Percentiles rank a stretch among this genome's conserved stretches.
These are phyloP conservation scores for Ptilodon capucinus DNA, from an alignment of 2,888 invertebrate genomes.

Conservation along the genomic window DNA sequence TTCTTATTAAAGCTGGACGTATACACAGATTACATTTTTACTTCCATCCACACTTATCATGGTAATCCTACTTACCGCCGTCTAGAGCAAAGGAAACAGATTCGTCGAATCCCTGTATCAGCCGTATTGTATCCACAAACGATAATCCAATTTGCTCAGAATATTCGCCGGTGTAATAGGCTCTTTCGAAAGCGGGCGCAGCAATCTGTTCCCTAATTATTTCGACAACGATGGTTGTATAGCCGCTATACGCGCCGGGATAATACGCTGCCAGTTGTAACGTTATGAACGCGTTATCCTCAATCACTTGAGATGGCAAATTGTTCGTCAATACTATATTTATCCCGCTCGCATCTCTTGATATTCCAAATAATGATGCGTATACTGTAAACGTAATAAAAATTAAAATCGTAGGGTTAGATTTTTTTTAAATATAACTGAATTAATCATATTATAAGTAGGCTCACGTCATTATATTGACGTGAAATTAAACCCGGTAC, in stretches of 20 bases:
- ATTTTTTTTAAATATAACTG: too few species aligned
- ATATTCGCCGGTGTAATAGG: constrained; percentile 40
- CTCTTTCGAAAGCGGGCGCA: constrained; percentile 24
- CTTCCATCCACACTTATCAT: not conserved
- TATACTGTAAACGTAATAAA: not conserved
- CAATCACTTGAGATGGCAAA: not conserved
- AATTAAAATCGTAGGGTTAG: too few species aligned
- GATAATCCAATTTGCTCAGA: constrained; percentile 28
- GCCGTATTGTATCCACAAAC: constrained; percentile 32
- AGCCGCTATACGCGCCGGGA: not conserved
- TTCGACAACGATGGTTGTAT: constrained; percentile 1
- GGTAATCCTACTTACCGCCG: constrained; percentile 33
- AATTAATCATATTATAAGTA: too few species aligned
- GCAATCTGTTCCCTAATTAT: not conserved
- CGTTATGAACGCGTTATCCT: constrained; percentile 1
- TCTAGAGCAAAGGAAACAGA: constrained; percentile 35
- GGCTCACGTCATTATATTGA: too few species aligned
- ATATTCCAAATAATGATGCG: not conserved
- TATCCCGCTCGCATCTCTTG: not conserved
- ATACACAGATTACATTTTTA: not conserved
- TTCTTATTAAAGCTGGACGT: not conserved
- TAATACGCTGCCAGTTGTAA: not conserved
- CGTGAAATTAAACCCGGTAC: too few species aligned
- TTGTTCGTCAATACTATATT: not conserved
- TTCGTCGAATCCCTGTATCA: constrained; percentile 39